Conservation (phyloP, 1,140 invertebrate species). For the Radopholus similis region DNA sequence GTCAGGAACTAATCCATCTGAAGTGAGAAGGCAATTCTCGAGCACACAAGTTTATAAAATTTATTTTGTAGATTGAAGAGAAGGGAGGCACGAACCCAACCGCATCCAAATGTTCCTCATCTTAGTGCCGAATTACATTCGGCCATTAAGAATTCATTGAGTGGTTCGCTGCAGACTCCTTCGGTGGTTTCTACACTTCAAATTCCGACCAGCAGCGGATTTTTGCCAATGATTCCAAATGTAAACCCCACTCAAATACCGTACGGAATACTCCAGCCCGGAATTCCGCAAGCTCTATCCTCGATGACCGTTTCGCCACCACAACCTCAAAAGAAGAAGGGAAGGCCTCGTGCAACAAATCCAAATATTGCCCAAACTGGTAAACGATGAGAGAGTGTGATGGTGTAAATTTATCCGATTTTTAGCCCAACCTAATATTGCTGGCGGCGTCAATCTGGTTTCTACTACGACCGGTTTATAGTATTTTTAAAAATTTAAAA, state of each 20-base stretch:
- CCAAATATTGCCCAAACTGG: too few species aligned
- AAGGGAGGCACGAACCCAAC: constrained; percentile 27
- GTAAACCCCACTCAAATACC: background rate
- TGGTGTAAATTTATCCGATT: too few species aligned
- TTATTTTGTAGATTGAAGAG: constrained; percentile 34
- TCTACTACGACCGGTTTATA: too few species aligned
- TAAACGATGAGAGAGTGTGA: too few species aligned
- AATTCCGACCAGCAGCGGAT: background rate
- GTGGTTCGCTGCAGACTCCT: constrained; percentile 1
- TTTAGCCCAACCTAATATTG: too few species aligned
- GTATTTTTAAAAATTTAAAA: too few species aligned
- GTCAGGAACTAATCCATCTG: constrained; percentile 29
- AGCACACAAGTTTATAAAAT: constrained; percentile 11
- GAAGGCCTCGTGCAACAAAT: constrained; percentile 10
- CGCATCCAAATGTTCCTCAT: constrained; percentile 10
- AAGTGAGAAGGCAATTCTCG: constrained; percentile 37
- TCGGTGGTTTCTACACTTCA: constrained; percentile 5
- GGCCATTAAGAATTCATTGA: constrained; percentile 24
- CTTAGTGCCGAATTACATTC: constrained; percentile 33
- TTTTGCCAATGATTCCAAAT: background rate
- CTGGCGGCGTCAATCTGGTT: too few species aligned
- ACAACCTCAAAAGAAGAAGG: constrained; percentile 25
- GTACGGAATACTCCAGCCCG: background rate
- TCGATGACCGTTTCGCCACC: constrained; percentile 2
- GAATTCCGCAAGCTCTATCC: constrained; percentile 10